A percentile compares a stretch with the other conserved stretches of the same genome.
Conservation (phyloP, 2,113 vertebrate genomes). For the Gyps fulvus region DNA sequence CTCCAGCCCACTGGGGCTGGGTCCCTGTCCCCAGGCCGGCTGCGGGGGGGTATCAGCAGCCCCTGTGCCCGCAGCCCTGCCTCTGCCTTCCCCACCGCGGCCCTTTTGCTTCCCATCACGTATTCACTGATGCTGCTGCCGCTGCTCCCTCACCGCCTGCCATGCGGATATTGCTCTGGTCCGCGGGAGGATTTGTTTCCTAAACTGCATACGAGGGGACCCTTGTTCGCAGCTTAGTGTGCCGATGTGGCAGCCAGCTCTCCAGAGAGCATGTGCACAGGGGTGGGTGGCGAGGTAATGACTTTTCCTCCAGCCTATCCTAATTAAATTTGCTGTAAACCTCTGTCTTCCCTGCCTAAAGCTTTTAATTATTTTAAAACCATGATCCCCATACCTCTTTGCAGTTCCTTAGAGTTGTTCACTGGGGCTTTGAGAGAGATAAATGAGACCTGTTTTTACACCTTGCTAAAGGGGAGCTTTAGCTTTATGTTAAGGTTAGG, state of each 20-base stretch:
- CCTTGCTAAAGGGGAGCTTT: not conserved
- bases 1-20: no score
- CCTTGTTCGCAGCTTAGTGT: not conserved
- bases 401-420: not conserved
- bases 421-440: not conserved
- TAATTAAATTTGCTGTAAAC: slow-evolving; percentile 48
- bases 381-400: not conserved
- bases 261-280: not conserved
- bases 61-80: not conserved
- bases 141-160: rapidly evolving
- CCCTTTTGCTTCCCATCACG: not conserved
- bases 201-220: rapidly evolving
- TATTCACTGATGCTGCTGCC: rapidly evolving
- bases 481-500: not conserved
- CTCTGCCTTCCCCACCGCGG: not conserved
- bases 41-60: not conserved
- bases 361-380: slow-evolving; percentile 45
- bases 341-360: not conserved
- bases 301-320: not conserved
- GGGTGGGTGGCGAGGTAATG: not conserved
- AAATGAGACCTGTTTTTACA: not conserved
- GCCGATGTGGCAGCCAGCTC: not conserved
- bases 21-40: not conserved
- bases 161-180: rapidly evolving
- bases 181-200: not conserved